Evolutionary conservation across 1,140 invertebrate species (phyloP).

Genomic region (Hycleus cichorii): DNA sequence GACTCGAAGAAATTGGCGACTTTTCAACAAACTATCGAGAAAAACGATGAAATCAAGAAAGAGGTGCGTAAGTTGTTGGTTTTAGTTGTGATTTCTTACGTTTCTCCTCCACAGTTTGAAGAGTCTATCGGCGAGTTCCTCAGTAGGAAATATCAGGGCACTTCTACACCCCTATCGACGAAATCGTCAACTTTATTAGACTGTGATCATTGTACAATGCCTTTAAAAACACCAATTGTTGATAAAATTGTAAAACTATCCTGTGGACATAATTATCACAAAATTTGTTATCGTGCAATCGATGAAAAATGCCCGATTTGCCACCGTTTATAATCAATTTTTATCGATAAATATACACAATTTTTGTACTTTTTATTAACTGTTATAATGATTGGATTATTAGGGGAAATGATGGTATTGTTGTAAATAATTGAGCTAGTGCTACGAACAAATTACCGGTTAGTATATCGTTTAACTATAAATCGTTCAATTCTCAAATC

Average conservation of each 20-base stretch:
- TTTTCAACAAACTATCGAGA: background rate
- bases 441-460: too few species aligned
- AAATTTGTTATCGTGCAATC: conserved; percentile 22
- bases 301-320: conserved; percentile 14
- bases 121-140: conserved; percentile 24
- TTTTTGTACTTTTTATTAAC: too few species aligned
- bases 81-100: conserved; percentile 13
- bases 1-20: background rate
- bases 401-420: too few species aligned
- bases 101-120: conserved; percentile 24
- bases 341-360: too few species aligned
- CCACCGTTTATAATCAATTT: too few species aligned
- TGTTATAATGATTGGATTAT: too few species aligned
- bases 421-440: too few species aligned
- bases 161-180: background rate
- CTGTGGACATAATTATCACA: conserved; percentile 29
- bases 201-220: conserved; percentile 23
- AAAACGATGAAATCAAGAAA: conserved; percentile 1
- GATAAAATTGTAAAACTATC: conserved; percentile 12
- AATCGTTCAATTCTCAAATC: too few species aligned
- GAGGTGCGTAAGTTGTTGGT: background rate
- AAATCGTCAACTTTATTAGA: background rate
- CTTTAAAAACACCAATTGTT: conserved; percentile 25
- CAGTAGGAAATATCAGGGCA: conserved; percentile 22
- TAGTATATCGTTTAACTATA: too few species aligned